Percentiles rank a stretch among this genome's conserved stretches.
Conservation (phyloP, 1,140 invertebrate species). For the Dendrolimus punctatus region DNA sequence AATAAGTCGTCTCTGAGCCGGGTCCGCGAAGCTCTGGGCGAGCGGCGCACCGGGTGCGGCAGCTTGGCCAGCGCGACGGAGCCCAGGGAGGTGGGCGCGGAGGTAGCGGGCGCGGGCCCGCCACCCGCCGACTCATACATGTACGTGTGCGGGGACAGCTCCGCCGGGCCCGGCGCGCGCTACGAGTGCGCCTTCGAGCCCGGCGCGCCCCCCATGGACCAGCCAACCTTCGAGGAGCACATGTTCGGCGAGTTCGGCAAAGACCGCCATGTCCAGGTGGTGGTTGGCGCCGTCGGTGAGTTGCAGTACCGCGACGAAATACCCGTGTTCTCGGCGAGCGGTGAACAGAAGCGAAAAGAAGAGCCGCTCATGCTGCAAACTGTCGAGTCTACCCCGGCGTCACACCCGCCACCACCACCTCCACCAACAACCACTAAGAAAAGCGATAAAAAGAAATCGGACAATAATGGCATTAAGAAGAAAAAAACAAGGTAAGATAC, state of each 20-base stretch:
- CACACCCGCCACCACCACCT: constrained; percentile 36
- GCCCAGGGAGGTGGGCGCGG: constrained; percentile 57
- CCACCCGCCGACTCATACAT: constrained; percentile 60
- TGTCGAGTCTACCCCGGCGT: constrained; percentile 39
- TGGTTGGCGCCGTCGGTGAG: constrained; percentile 77
- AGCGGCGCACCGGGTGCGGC: constrained; percentile 21
- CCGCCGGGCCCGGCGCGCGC: constrained; percentile 33
- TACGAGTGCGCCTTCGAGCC: constrained; percentile 58
- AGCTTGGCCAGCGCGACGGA: constrained; percentile 49
- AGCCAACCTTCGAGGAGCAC: constrained; percentile 82
- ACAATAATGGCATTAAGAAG: constrained; percentile 92
- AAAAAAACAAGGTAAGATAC: constrained; percentile 89
- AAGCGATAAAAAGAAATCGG: constrained; percentile 86
- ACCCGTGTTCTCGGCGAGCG: constrained; percentile 55
- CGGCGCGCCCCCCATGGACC: constrained; percentile 73
- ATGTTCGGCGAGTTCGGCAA: constrained; percentile 82
- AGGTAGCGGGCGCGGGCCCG: constrained; percentile 58
- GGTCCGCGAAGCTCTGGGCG: constrained; percentile 24
- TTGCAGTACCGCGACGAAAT: constrained; percentile 71
- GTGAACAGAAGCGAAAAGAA: constrained; percentile 66
- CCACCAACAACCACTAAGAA: constrained; percentile 73
- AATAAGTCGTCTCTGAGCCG: constrained; percentile 49
- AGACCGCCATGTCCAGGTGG: constrained; percentile 77
- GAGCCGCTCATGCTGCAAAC: constrained; percentile 72
- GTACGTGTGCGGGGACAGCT: constrained; percentile 56